These are phyloP conservation scores for Acropora tenuis DNA, from an alignment of 64 coral and sea anemone genomes.

Conservation along the genomic window DNA sequence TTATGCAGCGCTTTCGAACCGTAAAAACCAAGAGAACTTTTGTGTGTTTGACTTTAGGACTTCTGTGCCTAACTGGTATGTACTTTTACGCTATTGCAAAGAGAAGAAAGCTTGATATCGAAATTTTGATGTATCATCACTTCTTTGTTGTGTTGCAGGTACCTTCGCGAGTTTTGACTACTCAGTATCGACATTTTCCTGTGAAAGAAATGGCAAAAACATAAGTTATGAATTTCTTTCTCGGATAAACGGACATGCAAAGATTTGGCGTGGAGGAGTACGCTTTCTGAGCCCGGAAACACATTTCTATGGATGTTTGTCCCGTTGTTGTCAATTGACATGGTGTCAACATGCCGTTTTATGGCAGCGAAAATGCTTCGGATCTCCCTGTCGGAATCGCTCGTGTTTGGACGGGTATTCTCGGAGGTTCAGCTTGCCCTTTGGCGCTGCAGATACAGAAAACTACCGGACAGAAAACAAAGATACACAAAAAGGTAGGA, in stretches of 20 bases:
- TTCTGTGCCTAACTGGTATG: constrained; percentile 39
- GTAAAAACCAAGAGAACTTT: constrained; percentile 26
- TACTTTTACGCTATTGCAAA: background rate
- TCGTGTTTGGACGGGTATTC: background rate
- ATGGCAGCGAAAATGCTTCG: constrained; percentile 31
- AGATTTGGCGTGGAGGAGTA: background rate
- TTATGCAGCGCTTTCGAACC: constrained; percentile 10
- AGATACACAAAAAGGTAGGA: background rate
- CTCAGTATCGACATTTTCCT: constrained; percentile 7
- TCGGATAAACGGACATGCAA: background rate
- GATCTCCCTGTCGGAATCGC: background rate
- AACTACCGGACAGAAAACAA: background rate
- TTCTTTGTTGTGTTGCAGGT: constrained; percentile 2
- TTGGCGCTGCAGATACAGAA: too few relatives aligned
- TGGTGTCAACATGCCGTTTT: constrained; percentile 65
- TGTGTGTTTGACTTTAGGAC: background rate
- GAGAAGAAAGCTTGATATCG: background rate
- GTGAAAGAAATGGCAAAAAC: constrained; percentile 7
- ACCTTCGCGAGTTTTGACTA: constrained; percentile 23
- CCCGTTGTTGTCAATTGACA: constrained; percentile 40
- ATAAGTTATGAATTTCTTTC: constrained; percentile 17
- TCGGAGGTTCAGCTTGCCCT: background rate
- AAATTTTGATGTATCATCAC: background rate
- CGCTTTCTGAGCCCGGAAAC: constrained; percentile 5
- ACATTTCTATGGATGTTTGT: constrained; percentile 10